Percentiles rank a stretch among this genome's conserved stretches.
Conservation (phyloP, 2,113 vertebrate genomes). For the Cnemophilus loriae region DNA sequence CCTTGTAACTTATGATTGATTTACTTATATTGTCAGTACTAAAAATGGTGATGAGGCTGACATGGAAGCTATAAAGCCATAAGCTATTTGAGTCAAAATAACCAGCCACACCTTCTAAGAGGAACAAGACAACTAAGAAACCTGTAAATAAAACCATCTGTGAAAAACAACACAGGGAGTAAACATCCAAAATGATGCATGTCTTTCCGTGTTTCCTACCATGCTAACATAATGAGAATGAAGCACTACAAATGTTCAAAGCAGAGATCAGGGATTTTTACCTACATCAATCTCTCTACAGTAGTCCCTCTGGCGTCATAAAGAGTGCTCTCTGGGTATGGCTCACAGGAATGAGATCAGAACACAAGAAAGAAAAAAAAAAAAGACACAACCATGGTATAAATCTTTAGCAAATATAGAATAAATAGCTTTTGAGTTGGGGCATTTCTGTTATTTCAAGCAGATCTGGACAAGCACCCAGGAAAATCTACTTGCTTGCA, state of each 20-base stretch:
- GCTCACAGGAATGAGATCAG: conserved; percentile 14
- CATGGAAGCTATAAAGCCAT: neutral
- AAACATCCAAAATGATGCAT: conserved; percentile 29
- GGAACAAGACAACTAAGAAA: neutral
- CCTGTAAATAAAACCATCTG: conserved; percentile 45
- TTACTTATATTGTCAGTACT: neutral
- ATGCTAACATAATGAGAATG: conserved; percentile 41
- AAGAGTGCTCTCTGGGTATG: neutral
- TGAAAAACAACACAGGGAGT: neutral
- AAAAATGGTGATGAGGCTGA: neutral
- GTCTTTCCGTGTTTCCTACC: neutral
- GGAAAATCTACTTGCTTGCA: neutral
- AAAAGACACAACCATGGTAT: neutral
- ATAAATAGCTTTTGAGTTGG: neutral
- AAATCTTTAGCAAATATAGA: neutral
- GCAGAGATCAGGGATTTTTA: conserved; percentile 39
- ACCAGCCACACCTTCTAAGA: neutral
- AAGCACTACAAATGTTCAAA: conserved; percentile 31
- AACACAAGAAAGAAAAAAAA: neutral
- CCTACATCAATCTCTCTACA: conserved; percentile 20
- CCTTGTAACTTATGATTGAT: neutral
- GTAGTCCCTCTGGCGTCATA: neutral
- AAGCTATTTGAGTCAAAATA: neutral
- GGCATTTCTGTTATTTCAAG: neutral
- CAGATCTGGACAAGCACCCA: neutral